Evolutionary conservation across 2,113 vertebrate species (phyloP).

Genomic region (Indicator maculatus): DNA sequence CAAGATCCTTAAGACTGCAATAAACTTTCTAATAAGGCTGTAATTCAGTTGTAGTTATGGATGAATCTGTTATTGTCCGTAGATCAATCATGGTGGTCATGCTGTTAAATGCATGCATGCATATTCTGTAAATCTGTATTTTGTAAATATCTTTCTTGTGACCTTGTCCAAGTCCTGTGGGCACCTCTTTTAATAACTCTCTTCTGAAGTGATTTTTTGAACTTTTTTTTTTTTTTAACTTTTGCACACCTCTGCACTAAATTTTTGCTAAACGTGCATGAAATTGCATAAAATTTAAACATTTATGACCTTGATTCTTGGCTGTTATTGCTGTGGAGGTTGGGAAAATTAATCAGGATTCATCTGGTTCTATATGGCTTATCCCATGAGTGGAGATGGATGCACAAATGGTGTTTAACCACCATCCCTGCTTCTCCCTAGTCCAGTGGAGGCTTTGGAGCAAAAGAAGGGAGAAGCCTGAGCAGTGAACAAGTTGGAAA

Average conservation of each 20-base stretch:
- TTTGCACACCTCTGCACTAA: background rate
- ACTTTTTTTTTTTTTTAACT: background rate
- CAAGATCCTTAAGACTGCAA: background rate
- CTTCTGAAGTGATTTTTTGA: background rate
- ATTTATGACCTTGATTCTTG: background rate
- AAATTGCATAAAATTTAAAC: conserved; percentile 41
- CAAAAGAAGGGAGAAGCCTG: background rate
- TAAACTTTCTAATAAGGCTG: background rate
- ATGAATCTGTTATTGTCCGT: background rate
- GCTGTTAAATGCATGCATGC: background rate
- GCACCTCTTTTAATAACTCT: background rate
- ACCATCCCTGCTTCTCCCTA: background rate
- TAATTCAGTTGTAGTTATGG: background rate
- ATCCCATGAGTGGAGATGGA: background rate
- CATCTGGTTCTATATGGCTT: background rate
- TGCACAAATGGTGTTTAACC: background rate
- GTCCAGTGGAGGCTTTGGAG: background rate
- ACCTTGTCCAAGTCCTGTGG: background rate
- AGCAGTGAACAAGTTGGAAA: background rate
- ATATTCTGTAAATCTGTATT: background rate
- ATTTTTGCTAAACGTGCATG: conserved; percentile 13
- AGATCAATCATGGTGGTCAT: background rate
- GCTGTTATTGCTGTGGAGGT: background rate
- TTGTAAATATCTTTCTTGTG: background rate
- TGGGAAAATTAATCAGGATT: conserved; percentile 15